phyloP scores from a whole-genome alignment of 1,140 invertebrate species.

The Aphelinus atriplicis region DNA sequence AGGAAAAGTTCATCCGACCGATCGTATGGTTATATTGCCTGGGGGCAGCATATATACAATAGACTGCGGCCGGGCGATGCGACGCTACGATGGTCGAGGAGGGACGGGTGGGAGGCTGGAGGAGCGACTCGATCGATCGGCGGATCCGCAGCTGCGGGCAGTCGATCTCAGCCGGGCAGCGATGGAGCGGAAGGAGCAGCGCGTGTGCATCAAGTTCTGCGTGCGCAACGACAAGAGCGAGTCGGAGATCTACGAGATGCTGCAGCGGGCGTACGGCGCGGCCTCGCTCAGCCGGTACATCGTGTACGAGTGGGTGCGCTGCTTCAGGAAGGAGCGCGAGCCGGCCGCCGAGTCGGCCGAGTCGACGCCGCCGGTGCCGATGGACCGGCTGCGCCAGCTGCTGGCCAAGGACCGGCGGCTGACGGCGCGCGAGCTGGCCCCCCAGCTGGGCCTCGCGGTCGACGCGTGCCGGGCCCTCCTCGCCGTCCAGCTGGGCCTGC shows the following conservation, averaged over 20 bases:
- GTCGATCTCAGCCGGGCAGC: neutral
- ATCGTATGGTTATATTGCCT: no score
- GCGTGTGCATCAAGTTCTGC: slow-evolving; percentile 37
- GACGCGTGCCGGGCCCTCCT: slow-evolving; percentile 27
- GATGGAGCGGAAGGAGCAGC: slow-evolving; percentile 38
- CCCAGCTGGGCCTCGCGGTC: slow-evolving; percentile 12
- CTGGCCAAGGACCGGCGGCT: slow-evolving; percentile 22
- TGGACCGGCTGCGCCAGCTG: slow-evolving; percentile 27
- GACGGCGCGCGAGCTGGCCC: slow-evolving; percentile 22
- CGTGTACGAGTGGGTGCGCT: slow-evolving; percentile 34
- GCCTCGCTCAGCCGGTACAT: slow-evolving; percentile 30
- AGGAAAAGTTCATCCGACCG: no score
- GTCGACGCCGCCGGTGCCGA: slow-evolving; percentile 3
- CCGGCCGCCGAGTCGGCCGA: slow-evolving; percentile 4
- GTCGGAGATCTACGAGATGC: slow-evolving; percentile 33
- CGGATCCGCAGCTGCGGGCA: neutral
- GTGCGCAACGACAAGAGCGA: slow-evolving; percentile 34
- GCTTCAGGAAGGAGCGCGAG: slow-evolving; percentile 27
- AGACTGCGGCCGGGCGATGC: no score
- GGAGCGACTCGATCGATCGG: no score
- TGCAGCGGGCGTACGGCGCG: slow-evolving; percentile 35
- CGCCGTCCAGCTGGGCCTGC: slow-evolving; percentile 26
- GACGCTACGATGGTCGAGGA: no score
- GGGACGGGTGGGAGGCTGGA: no score
- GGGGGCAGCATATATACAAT: no score